Percentiles rank a stretch among this genome's conserved stretches.
These are phyloP conservation scores for Pomacea maculata DNA, from an alignment of 1,140 invertebrate species.

Conservation along the genomic window DNA sequence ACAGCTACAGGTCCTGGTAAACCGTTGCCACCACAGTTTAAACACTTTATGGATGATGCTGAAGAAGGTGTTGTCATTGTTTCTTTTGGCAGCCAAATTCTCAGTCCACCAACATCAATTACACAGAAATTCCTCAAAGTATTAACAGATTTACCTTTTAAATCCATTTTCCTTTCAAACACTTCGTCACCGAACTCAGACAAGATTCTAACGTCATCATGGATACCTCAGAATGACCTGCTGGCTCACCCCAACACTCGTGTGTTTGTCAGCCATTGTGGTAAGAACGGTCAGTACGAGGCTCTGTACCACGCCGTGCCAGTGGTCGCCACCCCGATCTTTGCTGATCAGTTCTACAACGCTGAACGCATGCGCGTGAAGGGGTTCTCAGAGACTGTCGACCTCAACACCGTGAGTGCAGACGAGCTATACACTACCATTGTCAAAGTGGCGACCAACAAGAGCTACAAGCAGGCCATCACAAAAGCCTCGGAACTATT, in stretches of 20 bases:
- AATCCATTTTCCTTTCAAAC: conserved; percentile 31
- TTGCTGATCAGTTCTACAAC: conserved; percentile 74
- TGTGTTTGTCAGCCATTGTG: conserved; percentile 49
- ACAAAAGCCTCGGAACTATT: conserved; percentile 42
- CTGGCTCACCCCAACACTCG: conserved; percentile 69
- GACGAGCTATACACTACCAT: conserved; percentile 30
- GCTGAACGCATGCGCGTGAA: conserved; percentile 26
- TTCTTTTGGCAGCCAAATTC: conserved; percentile 37
- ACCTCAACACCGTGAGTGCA: conserved; percentile 20
- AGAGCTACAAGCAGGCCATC: conserved; percentile 38
- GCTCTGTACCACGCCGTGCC: conserved; percentile 47
- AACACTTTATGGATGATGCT: conserved; percentile 33
- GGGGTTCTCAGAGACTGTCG: conserved; percentile 31
- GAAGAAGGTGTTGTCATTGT: conserved; percentile 39
- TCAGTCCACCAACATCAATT: conserved; percentile 20
- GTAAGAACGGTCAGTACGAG: conserved; percentile 43
- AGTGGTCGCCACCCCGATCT: conserved; percentile 75
- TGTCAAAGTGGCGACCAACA: conserved; percentile 30
- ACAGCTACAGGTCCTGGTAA: conserved; percentile 21
- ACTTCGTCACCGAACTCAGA: conserved; percentile 7
- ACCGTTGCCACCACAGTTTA: conserved; percentile 20
- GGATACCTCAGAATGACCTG: conserved; percentile 50
- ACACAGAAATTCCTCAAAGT: conserved; percentile 24
- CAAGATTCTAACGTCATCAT: conserved; percentile 34
- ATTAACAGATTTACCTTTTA: conserved; percentile 22